phyloP scores from a whole-genome alignment of 2,113 vertebrate genomes.

The Cyprinodon tularosa region DNA sequence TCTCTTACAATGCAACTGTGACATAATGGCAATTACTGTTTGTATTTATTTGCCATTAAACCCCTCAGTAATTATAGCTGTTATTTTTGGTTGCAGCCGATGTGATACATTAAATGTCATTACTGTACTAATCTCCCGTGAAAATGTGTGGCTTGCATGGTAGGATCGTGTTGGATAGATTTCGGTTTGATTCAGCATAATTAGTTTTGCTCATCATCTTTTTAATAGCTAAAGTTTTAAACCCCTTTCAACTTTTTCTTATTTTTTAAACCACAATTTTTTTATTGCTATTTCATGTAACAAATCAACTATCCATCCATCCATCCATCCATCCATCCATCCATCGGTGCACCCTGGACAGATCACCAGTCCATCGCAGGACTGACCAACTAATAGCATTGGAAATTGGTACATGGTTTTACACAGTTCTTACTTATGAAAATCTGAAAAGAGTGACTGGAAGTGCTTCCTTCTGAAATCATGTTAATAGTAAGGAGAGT shows the following conservation, averaged over 20 bases:
- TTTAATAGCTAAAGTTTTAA: too few relatives aligned
- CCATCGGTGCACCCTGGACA: too few relatives aligned
- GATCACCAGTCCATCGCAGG: too few relatives aligned
- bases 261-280: neutral
- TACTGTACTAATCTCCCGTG: neutral
- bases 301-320: too few relatives aligned
- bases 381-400: neutral
- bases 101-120: neutral
- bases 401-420: neutral
- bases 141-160: neutral
- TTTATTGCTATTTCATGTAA: too few relatives aligned
- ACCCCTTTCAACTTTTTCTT: too few relatives aligned
- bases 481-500: neutral
- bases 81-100: neutral
- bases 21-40: neutral
- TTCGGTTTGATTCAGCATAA: neutral
- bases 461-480: neutral
- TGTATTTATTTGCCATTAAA: conserved; percentile 1
- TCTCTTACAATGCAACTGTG: neutral
- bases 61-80: neutral
- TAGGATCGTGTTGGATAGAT: neutral
- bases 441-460: neutral
- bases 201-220: neutral
- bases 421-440: neutral
- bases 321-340: too few relatives aligned